These are phyloP conservation scores for Stegastes partitus DNA, from an alignment of 2,113 vertebrate species.

Conservation along the genomic window DNA sequence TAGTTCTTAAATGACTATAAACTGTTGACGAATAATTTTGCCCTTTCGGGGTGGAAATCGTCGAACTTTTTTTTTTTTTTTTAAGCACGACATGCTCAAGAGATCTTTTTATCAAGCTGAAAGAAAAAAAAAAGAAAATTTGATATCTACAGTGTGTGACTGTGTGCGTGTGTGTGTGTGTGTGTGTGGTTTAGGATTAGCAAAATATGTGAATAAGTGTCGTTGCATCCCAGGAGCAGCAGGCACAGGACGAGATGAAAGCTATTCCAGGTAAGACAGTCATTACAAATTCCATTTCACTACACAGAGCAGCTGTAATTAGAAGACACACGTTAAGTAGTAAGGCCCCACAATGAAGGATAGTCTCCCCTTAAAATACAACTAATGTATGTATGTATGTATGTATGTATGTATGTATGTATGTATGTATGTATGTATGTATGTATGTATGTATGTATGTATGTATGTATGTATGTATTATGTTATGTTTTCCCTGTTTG, in stretches of 20 bases:
- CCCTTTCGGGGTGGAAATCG: not conserved
- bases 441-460: too few relatives aligned
- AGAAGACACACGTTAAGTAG: not conserved
- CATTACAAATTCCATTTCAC: slow-evolving; percentile 12
- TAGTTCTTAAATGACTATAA: not conserved
- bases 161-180: not conserved
- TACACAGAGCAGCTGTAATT: not conserved
- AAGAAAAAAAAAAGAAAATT: not conserved
- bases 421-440: too few relatives aligned
- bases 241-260: slow-evolving; percentile 33
- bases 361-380: not conserved
- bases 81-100: not conserved
- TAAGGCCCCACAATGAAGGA: not conserved
- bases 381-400: too few relatives aligned
- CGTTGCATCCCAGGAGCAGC: slow-evolving; percentile 10
- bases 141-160: slow-evolving; percentile 5
- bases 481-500: too few relatives aligned
- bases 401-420: too few relatives aligned
- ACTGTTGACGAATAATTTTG: not conserved
- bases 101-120: not conserved
- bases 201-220: slow-evolving; percentile 34
- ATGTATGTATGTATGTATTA: too few relatives aligned
- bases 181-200: slow-evolving; percentile 9
- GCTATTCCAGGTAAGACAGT: slow-evolving; percentile 50
- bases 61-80: not conserved